Conservation (phyloP, 2,888 invertebrate species). For the Galeruca laticollis region DNA sequence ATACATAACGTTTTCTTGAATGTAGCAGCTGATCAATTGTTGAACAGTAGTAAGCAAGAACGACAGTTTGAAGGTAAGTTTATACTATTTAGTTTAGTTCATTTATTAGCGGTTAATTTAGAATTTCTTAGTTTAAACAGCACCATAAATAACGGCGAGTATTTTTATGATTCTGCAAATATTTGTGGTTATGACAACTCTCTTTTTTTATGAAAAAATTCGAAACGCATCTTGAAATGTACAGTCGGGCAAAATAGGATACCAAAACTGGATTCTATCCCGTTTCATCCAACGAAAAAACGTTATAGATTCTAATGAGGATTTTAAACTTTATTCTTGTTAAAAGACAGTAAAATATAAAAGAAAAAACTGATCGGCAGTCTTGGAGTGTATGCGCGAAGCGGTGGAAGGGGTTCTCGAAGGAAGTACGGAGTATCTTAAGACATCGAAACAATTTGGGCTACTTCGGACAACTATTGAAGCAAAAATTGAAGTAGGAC, state of each 20-base stretch:
- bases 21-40: too few relatives aligned
- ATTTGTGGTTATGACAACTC: too few relatives aligned
- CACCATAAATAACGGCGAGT: too few relatives aligned
- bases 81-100: too few relatives aligned
- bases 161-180: too few relatives aligned
- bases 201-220: not conserved
- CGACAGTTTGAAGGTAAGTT: too few relatives aligned
- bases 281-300: not conserved
- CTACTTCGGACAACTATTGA: not conserved
- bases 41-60: too few relatives aligned
- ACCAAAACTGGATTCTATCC: not conserved
- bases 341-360: not conserved
- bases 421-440: not conserved
- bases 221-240: not conserved
- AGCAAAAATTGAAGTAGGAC: not conserved
- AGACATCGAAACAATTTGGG: not conserved
- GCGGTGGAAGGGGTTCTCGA: not conserved
- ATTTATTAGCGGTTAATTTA: too few relatives aligned
- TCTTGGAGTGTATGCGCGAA: not conserved
- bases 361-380: not conserved
- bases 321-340: not conserved
- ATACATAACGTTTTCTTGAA: too few relatives aligned
- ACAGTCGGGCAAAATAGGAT: not conserved
- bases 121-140: too few relatives aligned
- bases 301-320: not conserved